phyloP scores from a whole-genome alignment of 2,113 vertebrate genomes.

The Dasyprocta punctata region DNA sequence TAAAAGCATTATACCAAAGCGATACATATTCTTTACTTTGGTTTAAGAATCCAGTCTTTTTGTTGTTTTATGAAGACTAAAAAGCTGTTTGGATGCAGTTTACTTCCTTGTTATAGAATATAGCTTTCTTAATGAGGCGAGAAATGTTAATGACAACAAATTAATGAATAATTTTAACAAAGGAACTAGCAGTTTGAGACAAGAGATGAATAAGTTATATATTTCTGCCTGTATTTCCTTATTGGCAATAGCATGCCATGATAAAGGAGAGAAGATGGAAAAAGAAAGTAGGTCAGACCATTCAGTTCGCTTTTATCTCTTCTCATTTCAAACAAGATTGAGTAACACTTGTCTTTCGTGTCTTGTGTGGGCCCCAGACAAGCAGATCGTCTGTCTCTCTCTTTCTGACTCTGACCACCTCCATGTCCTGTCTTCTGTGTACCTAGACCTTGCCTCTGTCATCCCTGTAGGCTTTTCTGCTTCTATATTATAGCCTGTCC shows the following conservation, averaged over 20 bases:
- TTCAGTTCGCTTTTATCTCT: neutral
- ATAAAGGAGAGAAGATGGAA: neutral
- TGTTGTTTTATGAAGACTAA: slow-evolving; percentile 16
- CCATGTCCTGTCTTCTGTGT: neutral
- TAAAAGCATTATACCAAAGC: neutral
- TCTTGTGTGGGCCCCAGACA: neutral
- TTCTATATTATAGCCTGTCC: neutral
- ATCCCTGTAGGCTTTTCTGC: neutral
- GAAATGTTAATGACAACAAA: slow-evolving; percentile 38
- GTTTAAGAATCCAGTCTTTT: slow-evolving; percentile 37
- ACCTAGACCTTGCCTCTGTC: neutral
- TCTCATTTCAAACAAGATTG: neutral
- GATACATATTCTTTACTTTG: neutral
- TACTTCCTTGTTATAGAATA: neutral
- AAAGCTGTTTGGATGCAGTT: slow-evolving; percentile 17
- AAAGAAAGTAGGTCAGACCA: neutral
- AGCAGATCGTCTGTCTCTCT: neutral
- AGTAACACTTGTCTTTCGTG: neutral
- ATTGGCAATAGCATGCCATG: neutral
- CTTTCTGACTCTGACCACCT: neutral
- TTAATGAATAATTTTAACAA: slow-evolving; percentile 32
- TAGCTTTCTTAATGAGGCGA: neutral
- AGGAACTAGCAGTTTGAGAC: neutral
- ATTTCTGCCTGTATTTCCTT: slow-evolving; percentile 15
- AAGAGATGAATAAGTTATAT: neutral